phyloP scores from a whole-genome alignment of 1,140 invertebrate genomes.

The Oryzaephilus surinamensis region DNA sequence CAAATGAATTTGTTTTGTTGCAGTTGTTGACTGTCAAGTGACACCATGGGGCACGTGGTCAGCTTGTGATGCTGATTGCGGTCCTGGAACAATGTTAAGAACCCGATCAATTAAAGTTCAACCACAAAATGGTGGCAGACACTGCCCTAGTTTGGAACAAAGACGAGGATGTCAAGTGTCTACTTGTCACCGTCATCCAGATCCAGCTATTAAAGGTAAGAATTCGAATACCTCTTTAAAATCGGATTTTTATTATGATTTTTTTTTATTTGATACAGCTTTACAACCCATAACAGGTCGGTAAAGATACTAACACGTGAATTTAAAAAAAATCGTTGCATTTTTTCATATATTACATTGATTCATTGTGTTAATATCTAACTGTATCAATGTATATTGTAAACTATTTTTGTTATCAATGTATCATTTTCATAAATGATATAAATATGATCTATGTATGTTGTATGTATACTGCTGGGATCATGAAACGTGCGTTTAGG shows the following conservation, averaged over 20 bases:
- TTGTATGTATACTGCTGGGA: too few species aligned
- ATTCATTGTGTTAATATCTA: too few species aligned
- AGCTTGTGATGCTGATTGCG: constrained; percentile 62
- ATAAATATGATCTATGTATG: too few species aligned
- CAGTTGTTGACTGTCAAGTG: constrained; percentile 69
- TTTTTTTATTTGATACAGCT: constrained; percentile 9
- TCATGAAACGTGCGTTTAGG: too few species aligned
- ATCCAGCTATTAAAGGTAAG: constrained; percentile 58
- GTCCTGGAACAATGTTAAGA: constrained; percentile 61
- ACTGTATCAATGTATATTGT: too few species aligned
- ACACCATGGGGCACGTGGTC: constrained; percentile 67
- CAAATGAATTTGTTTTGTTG: constrained; percentile 33
- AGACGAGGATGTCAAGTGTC: constrained; percentile 61
- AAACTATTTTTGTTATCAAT: too few species aligned
- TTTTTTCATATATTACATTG: too few species aligned
- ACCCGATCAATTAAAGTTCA: constrained; percentile 47
- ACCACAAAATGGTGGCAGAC: constrained; percentile 61
- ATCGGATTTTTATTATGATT: too few species aligned
- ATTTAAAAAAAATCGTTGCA: too few species aligned
- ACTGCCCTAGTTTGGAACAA: constrained; percentile 63
- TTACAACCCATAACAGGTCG: constrained; percentile 11
- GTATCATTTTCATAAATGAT: too few species aligned
- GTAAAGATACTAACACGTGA: constrained; percentile 3
- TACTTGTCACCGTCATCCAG: constrained; percentile 53
- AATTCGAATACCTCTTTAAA: too few species aligned